These are phyloP conservation scores for Drosophila nebulosa DNA, from an alignment of 1,140 invertebrate genomes.

Conservation along the genomic window DNA sequence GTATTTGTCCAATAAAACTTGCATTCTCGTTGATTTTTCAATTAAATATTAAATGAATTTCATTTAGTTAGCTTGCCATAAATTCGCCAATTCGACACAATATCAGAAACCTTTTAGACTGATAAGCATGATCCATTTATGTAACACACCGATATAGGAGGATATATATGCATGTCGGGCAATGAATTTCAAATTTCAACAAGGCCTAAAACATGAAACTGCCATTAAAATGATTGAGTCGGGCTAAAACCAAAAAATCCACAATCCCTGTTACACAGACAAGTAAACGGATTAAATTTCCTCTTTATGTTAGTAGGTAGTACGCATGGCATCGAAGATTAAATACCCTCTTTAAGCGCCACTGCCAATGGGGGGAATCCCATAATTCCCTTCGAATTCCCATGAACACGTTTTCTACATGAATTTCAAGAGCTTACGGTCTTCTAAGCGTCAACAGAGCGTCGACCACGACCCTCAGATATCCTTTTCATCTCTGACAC, in stretches of 20 bases:
- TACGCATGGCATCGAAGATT: background rate
- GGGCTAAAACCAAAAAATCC: constrained; percentile 44
- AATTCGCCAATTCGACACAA: background rate
- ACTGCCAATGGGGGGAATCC: too few relatives aligned
- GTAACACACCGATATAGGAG: background rate
- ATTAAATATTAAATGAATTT: background rate
- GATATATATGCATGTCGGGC: background rate
- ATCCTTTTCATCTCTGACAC: too few relatives aligned
- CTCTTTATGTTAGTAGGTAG: background rate
- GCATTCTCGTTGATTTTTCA: background rate
- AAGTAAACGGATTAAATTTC: constrained; percentile 56
- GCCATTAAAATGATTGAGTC: constrained; percentile 57
- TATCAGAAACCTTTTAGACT: constrained; percentile 1
- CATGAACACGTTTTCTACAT: too few relatives aligned
- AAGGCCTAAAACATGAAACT: constrained; percentile 46
- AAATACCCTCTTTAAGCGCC: background rate
- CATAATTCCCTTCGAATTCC: too few relatives aligned
- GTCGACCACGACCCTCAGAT: too few relatives aligned
- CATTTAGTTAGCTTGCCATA: background rate
- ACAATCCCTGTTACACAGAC: constrained; percentile 23
- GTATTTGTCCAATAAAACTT: constrained; percentile 28
- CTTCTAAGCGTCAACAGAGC: too few relatives aligned
- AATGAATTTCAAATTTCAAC: constrained; percentile 24
- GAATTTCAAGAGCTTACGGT: too few relatives aligned
- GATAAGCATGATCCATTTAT: background rate